A percentile compares a stretch with the other conserved stretches of the same genome.
These are phyloP conservation scores for Drosophila varians DNA, from an alignment of 1,140 invertebrate genomes.

Conservation along the genomic window DNA sequence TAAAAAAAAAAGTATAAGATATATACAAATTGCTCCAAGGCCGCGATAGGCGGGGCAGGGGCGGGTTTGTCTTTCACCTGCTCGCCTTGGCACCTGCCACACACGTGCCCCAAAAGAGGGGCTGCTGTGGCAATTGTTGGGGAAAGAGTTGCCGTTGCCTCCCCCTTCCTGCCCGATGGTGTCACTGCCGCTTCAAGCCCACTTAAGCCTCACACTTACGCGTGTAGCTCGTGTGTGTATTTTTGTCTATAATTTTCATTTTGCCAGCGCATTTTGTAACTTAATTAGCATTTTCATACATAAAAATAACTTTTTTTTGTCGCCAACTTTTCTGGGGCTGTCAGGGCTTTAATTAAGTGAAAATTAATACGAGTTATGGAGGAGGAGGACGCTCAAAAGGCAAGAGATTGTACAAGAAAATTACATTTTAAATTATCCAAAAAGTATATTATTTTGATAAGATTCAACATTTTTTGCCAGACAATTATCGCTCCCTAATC, in stretches of 20 bases:
- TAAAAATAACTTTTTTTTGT: slow-evolving; percentile 29
- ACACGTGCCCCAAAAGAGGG: slow-evolving; percentile 19
- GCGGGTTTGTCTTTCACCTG: slow-evolving; percentile 3
- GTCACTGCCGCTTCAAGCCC: slow-evolving; percentile 44
- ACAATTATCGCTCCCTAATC: neutral
- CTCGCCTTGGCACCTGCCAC: slow-evolving; percentile 56
- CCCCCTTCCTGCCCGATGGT: slow-evolving; percentile 17
- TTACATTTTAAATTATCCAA: neutral
- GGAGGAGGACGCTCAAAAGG: neutral
- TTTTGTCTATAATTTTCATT: slow-evolving; percentile 70
- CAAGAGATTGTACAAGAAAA: neutral
- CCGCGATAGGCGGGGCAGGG: slow-evolving; percentile 3
- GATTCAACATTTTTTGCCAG: slow-evolving; percentile 8
- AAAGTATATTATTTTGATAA: slow-evolving; percentile 2
- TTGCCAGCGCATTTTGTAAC: slow-evolving; percentile 69
- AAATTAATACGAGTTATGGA: slow-evolving; percentile 43
- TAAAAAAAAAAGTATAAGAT: neutral
- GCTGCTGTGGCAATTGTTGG: slow-evolving; percentile 12
- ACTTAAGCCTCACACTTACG: slow-evolving; percentile 50
- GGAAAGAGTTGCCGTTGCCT: slow-evolving; percentile 12
- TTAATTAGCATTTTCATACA: slow-evolving; percentile 73
- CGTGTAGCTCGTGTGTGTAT: slow-evolving; percentile 13
- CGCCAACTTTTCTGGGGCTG: slow-evolving; percentile 29
- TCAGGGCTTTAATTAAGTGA: slow-evolving; percentile 49
- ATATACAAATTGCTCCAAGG: slow-evolving; percentile 32